These are phyloP conservation scores for Zhuqinia jingwanae DNA, from an alignment of 2,888 invertebrate species.

Conservation along the genomic window DNA sequence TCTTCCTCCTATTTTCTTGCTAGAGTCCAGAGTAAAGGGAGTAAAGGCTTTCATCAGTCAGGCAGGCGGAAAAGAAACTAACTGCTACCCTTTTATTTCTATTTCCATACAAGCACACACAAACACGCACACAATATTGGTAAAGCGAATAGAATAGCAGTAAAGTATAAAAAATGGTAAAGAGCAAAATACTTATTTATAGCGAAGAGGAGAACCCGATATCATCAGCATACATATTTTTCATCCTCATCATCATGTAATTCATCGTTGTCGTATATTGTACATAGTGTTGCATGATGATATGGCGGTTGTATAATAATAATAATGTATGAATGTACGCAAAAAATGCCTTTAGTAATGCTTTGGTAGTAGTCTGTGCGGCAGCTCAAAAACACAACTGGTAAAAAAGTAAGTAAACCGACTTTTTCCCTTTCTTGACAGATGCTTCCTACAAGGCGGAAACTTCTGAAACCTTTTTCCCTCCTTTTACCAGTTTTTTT, in stretches of 20 bases:
- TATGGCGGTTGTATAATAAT: background rate
- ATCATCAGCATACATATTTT: background rate
- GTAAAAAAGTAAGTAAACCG: constrained; percentile 50
- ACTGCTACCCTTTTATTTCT: background rate
- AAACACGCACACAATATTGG: background rate
- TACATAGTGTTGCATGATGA: no score
- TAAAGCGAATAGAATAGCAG: background rate
- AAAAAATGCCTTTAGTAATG: background rate
- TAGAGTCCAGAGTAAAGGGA: no score
- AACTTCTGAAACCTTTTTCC: constrained; percentile 65
- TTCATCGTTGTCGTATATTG: no score
- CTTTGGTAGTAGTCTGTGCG: constrained; percentile 21
- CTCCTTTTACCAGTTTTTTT: constrained; percentile 60
- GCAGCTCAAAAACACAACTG: constrained; percentile 25
- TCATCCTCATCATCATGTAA: constrained; percentile 11
- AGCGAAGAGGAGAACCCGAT: background rate
- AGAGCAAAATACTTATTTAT: no score
- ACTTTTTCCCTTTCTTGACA: constrained; percentile 66
- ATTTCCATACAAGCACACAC: background rate
- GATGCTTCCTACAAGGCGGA: constrained; percentile 69
- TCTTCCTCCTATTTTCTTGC: constrained; percentile 1
- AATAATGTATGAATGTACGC: background rate
- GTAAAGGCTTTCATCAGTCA: constrained; percentile 50
- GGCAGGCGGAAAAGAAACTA: constrained; percentile 51
- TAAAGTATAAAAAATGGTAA: background rate